Evolutionary conservation across 2,113 vertebrate genomes (phyloP), one percentile per base, ranked within the genome.

Genomic region (Mustela lutreola): DNA sequence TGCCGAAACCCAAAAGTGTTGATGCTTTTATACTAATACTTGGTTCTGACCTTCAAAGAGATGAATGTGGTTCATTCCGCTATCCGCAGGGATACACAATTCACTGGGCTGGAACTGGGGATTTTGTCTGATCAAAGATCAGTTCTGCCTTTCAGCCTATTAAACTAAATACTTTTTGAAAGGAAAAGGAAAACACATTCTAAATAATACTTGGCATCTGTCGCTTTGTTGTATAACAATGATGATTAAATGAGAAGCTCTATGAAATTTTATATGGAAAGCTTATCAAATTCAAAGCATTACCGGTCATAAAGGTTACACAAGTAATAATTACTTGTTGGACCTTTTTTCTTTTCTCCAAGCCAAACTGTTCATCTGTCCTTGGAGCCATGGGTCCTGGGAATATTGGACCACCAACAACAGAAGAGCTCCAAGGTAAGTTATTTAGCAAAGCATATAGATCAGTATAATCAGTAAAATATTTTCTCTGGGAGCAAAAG

Each of bases 341-440:
- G 21, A 75, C 36, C 73, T 71, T 88, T 95, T 87, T 94, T 67
- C 31, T 80, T 91, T 21, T 97, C 16, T 45, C 33, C 31, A 62
- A 98, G 97, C 12, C 62, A 94, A 65, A 63, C 36, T 62, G 4
- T 88, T 80, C 96, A 79, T 75, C 90, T 87, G 10, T 71, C 31
- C 11, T 89, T 63, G 97, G 95, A 94, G 73, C 97, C 73, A 96
- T 98, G 96, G 56, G 89, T 36, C 97, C 97, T 89, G 97, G 97
- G 16, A 82, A 97, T 97, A 98, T 98, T 98, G 97, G 97, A 75
- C 88, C 94, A 71, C 70, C 92, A 62, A 79, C 96, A 95, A 67
- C 0, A 60, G 83, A 98, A 89, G 94, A 83, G 7, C 0, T 36
- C 28, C 58, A 79, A 94, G 67, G 98, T 97, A 96, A 96, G 67